Conservation (phyloP, 30 jellyfish, hydroid and myxozoan genomes). For the Aurelia sp. region DNA sequence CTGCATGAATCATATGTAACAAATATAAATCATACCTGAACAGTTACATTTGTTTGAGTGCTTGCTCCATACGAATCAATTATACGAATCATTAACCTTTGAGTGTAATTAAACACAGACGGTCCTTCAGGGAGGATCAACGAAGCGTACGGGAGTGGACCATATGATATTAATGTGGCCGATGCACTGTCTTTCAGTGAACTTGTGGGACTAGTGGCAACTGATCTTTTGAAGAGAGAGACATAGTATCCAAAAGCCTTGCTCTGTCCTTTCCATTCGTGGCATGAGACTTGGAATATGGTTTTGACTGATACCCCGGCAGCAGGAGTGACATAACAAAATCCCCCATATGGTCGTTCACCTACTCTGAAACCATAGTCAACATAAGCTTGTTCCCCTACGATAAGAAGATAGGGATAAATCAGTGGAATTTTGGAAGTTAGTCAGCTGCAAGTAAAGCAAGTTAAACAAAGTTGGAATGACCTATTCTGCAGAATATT, state of each 20-base stretch:
- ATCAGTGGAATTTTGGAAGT: too few relatives aligned
- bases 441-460: too few relatives aligned
- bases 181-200: background rate
- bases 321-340: constrained; percentile 2
- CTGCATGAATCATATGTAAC: too few relatives aligned
- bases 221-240: background rate
- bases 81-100: background rate
- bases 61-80: constrained; percentile 21
- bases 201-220: background rate
- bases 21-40: background rate
- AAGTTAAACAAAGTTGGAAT: too few relatives aligned
- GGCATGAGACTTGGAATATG: background rate
- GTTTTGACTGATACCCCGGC: constrained; percentile 5
- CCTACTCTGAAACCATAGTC: background rate
- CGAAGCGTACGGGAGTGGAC: background rate
- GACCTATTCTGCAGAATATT: too few relatives aligned
- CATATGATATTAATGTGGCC: background rate
- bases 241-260: background rate
- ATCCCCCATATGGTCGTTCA: constrained; percentile 4
- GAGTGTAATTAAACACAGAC: background rate
- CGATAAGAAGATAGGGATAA: too few relatives aligned
- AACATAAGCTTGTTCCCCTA: constrained; percentile 5
- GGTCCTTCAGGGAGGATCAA: constrained; percentile 24
- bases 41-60: constrained; percentile 3
- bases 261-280: constrained; percentile 6